A percentile compares a stretch with the other conserved stretches of the same genome.
These are phyloP conservation scores for Enteromius mattozi DNA, from an alignment of 2,797 vertebrate species.

Conservation along the genomic window DNA sequence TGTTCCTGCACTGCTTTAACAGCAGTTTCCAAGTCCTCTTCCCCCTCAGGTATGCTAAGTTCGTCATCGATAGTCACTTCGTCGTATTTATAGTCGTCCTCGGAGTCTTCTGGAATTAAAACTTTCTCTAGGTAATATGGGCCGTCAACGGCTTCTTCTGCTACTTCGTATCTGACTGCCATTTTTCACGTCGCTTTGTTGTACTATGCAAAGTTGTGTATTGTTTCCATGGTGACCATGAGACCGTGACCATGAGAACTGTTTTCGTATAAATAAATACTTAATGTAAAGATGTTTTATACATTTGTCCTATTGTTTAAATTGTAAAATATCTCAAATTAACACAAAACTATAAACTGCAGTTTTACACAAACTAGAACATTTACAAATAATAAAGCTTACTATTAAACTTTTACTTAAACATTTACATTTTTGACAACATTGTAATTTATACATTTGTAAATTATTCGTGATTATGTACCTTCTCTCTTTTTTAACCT, in stretches of 20 bases:
- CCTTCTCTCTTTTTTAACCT: neutral
- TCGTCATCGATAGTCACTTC: conserved; percentile 57
- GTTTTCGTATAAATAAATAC: neutral
- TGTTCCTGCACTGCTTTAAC: conserved; percentile 47
- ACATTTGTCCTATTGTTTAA: neutral
- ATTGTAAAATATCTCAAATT: too few relatives aligned
- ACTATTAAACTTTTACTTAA: neutral
- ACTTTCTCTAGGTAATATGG: conserved; percentile 60
- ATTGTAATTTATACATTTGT: neutral
- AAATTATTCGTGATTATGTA: neutral
- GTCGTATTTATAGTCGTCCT: conserved; percentile 59
- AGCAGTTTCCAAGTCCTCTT: conserved; percentile 52
- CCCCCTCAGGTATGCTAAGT: conserved; percentile 51
- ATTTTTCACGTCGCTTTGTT: conserved; percentile 31
- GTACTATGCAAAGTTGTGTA: conserved; percentile 22
- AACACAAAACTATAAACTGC: neutral
- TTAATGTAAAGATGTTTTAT: neutral
- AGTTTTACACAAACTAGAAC: neutral
- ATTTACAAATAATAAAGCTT: neutral
- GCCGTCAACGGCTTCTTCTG: conserved; percentile 53
- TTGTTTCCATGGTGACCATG: conserved; percentile 53
- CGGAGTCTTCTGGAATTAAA: conserved; percentile 58
- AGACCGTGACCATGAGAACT: neutral
- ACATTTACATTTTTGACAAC: too few relatives aligned
- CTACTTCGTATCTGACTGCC: conserved; percentile 33